Evolutionary conservation across 2,888 invertebrate genomes (phyloP), one percentile per base, ranked within the genome.

Genomic region (Leptinotarsa tumamoca): DNA sequence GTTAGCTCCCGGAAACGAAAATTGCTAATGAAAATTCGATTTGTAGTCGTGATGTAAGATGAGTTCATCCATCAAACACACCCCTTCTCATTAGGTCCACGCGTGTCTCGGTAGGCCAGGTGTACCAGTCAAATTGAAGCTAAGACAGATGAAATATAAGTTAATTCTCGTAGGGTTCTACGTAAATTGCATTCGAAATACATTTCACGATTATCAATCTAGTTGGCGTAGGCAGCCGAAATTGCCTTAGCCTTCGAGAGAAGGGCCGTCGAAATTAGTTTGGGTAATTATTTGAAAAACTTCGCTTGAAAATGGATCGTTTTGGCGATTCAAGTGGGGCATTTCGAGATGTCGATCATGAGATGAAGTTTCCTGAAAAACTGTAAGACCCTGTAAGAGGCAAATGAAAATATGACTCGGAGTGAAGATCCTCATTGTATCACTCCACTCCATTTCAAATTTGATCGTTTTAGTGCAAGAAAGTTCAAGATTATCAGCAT

Each of bases 131-230:
- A 72, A 78, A 78, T 76, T 78, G 74, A 74, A 74, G 72, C 67
- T 67, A 72, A 74, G 75, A 76, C 72, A 76, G 71, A 78, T 78
- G 69, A 78, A 78, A 78, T 78, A 73, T 76, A 76, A 74, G 76
- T 78, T 78, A 75, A 78, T 78, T 72, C 71, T 73, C 68, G 61
- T 21, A 52, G 50, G 49, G 43, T 58, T 50, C 58, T 67, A 63
- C 54, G 56, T 69, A 68, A 67, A 71, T 75, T 71, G 71, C 71
- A 75, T 75, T 75, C 58, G 67, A 71, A 71, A 50, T 58, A 63
- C 63, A 63, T 63, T 63, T 63, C 63, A n/a, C 33, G 63, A 63
- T 33, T 33, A 63, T 63, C 63, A 63, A 63, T 63, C 63, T 63
- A 63, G 63, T 63, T n/a, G 43, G 13, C 63, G 63, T 27, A 43